Evolutionary conservation across 1,140 invertebrate species (phyloP), one percentile per base, ranked within the genome.

Genomic region (Bombus confusus): DNA sequence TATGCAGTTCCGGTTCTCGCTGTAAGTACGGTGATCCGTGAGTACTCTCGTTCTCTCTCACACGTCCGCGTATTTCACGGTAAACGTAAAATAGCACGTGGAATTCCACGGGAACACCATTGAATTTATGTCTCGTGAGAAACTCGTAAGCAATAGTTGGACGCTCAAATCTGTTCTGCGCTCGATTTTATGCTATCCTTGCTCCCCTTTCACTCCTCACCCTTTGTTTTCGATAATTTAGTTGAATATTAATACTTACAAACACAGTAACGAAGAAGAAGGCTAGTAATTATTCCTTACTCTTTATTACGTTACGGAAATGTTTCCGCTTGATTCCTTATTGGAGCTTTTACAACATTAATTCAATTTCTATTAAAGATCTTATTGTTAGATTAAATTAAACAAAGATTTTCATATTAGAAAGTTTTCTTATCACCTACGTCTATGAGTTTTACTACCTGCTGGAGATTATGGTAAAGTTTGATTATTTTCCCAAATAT

Each of bases 1-100:
- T 91, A 92, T 81, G 87, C 80, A 82, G 77, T 93, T 92, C 93
- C 91, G 90, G 93, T 92, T 92, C 82, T 81, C 86, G 80, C 73
- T 83, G 84, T 88, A 91, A 86, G 90, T 87, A 89, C 89, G 88
- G 92, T 91, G 86, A 91, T 43, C 75, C 78, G 39, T 64, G 76
- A 84, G 57, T 90, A 88, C 88, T 90, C 88, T 90, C 88, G 87
- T 90, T 91, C 90, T 90, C 83, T 90, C 87, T 91, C 90, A 69
- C 72, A 80, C 80, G 73, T 80, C 41, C 66, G 74, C 57, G 68
- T 69, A 76, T 64, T 73, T 52, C 25, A 69, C 69, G n/a, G 66
- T 80, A 81, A 80, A 77, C 69, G 80, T 87, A 80, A 86, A 91
- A 91, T 91, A 66, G 87, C 78, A 91, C 89, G 74, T 87, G 83